Conservation (phyloP, 2,113 vertebrate species). For the Eonycteris spelaea region DNA sequence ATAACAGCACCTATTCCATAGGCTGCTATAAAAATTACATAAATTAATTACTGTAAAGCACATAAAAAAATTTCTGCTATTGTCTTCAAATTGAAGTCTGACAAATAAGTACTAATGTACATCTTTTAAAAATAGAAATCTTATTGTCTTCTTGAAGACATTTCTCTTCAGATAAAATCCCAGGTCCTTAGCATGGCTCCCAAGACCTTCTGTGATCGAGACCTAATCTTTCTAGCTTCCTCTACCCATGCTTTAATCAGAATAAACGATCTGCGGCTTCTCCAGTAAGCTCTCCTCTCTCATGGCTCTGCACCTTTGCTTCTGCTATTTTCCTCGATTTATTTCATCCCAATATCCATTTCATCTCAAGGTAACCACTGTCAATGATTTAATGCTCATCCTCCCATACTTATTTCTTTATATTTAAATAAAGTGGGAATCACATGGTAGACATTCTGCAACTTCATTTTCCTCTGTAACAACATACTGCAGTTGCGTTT, state of each 20-base stretch:
- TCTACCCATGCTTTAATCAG: neutral
- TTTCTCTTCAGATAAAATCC: neutral
- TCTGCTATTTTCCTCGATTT: neutral
- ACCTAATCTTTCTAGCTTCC: neutral
- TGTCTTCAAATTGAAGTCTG: neutral
- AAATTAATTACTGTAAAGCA: neutral
- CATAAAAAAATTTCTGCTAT: neutral
- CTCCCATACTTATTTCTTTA: neutral
- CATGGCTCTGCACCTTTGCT: neutral
- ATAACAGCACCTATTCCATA: neutral
- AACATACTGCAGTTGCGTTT: neutral
- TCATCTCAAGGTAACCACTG: neutral
- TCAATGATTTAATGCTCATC: neutral
- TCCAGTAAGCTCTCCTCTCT: neutral
- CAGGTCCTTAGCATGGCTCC: neutral
- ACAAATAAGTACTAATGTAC: neutral
- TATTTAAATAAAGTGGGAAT: neutral
- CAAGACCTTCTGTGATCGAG: neutral
- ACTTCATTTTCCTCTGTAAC: neutral
- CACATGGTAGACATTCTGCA: neutral
- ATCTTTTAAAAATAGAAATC: neutral
- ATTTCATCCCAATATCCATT: neutral
- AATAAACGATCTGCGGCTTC: neutral
- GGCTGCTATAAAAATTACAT: neutral
- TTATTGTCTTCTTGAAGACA: neutral